Evolutionary conservation across 2,797 vertebrate species (phyloP).

Genomic region (Acestrorhynchus altus): DNA sequence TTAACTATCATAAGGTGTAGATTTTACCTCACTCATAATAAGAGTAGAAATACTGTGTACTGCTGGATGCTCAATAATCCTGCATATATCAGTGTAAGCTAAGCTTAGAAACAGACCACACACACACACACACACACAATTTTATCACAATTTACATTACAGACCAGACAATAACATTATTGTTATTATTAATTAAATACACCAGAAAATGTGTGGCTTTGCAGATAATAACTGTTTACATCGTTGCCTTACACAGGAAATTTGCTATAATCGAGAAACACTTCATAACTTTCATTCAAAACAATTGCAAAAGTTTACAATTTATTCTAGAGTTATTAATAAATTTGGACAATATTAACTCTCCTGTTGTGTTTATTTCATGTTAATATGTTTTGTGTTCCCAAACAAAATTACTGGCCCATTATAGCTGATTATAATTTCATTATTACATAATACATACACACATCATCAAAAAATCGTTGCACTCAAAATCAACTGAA

Average conservation of each 20-base stretch:
- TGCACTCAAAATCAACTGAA: no score
- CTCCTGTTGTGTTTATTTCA: no score
- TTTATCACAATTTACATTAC: not conserved
- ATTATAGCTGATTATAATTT: no score
- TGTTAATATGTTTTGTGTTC: no score
- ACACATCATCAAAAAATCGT: no score
- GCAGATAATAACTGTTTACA: not conserved
- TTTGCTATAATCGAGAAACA: not conserved
- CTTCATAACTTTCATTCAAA: not conserved
- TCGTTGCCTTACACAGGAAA: not conserved
- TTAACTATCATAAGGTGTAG: slow-evolving; percentile 6
- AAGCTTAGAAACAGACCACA: not conserved
- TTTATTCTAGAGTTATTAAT: not conserved
- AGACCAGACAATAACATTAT: not conserved
- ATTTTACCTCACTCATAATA: slow-evolving; percentile 43
- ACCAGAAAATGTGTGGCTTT: not conserved
- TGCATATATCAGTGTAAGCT: not conserved
- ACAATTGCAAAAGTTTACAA: not conserved
- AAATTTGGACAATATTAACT: not conserved
- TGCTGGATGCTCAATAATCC: not conserved
- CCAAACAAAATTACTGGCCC: no score
- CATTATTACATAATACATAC: no score
- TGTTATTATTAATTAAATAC: not conserved
- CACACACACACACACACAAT: no score
- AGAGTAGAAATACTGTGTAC: not conserved